A percentile compares a stretch with the other conserved stretches of the same genome.
These are phyloP conservation scores for Pocota personata DNA, from an alignment of 2,888 invertebrate species.

Conservation along the genomic window DNA sequence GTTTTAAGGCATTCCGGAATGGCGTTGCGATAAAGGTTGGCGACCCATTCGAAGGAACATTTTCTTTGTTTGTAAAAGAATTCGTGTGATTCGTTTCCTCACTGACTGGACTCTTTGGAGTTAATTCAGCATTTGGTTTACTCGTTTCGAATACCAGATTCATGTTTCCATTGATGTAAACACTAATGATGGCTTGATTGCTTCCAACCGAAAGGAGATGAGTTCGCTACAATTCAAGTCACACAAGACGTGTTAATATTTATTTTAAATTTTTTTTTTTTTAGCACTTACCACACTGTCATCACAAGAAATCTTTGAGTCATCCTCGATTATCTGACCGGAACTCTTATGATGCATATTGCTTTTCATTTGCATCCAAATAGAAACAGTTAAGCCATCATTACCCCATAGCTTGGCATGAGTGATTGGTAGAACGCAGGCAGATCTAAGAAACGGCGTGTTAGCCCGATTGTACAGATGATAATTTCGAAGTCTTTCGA, in stretches of 20 bases:
- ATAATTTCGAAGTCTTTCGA: conserved; percentile 80
- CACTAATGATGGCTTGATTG: conserved; percentile 80
- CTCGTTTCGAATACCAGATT: conserved; percentile 80
- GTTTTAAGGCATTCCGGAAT: conserved; percentile 80
- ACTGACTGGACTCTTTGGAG: conserved; percentile 53
- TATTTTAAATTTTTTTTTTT: background rate
- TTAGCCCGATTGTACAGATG: conserved; percentile 79
- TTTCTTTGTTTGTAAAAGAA: conserved; percentile 56
- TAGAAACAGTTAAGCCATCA: conserved; percentile 80
- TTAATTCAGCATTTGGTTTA: conserved; percentile 79
- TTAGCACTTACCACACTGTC: conserved; percentile 76
- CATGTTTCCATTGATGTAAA: conserved; percentile 79
- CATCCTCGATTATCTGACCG: conserved; percentile 79
- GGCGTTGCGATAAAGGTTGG: conserved; percentile 69
- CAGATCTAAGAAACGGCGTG: conserved; percentile 80
- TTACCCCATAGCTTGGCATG: conserved; percentile 79
- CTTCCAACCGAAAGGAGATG: conserved; percentile 82
- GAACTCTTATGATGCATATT: conserved; percentile 77
- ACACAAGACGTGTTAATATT: background rate
- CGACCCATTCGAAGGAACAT: conserved; percentile 49
- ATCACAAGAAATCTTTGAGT: conserved; percentile 78
- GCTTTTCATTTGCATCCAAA: conserved; percentile 80
- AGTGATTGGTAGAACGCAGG: conserved; percentile 81
- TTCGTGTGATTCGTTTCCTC: conserved; percentile 20
- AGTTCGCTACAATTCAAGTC: conserved; percentile 76